Percentiles rank a stretch among this genome's conserved stretches.
These are phyloP conservation scores for Benitochromis conjunctus DNA, from an alignment of 2,113 vertebrate genomes.

Conservation along the genomic window DNA sequence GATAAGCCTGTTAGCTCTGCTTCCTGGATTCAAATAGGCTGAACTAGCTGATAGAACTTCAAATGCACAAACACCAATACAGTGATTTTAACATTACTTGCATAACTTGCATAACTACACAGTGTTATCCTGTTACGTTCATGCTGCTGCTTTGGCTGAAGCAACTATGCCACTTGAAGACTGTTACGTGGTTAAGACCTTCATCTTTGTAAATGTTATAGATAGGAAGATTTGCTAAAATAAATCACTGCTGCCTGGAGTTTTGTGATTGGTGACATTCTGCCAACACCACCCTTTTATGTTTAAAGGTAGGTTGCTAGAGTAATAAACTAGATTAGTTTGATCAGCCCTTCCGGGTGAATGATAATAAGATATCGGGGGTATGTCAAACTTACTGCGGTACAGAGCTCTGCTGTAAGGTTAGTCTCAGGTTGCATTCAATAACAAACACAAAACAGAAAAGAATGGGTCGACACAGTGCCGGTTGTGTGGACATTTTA, in stretches of 20 bases:
- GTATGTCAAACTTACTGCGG: background rate
- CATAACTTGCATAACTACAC: background rate
- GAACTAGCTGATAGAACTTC: background rate
- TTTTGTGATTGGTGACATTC: background rate
- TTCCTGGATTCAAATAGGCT: background rate
- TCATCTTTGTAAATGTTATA: background rate
- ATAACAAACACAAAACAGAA: background rate
- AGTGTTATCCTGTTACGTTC: background rate
- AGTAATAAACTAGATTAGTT: background rate
- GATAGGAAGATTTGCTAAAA: background rate
- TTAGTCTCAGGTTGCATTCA: background rate
- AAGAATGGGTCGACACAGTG: background rate
- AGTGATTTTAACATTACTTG: background rate
- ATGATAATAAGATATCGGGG: background rate
- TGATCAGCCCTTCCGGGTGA: background rate
- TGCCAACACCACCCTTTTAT: background rate
- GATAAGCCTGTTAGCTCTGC: background rate
- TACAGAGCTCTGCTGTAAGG: background rate
- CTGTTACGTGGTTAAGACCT: background rate
- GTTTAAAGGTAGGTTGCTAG: background rate
- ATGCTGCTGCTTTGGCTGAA: background rate
- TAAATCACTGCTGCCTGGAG: background rate
- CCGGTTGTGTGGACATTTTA: background rate
- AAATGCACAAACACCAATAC: background rate
- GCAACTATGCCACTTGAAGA: background rate